Evolutionary conservation across 2,888 invertebrate genomes (phyloP), one percentile per base, ranked within the genome.

Genomic region (Eutolmus rufibarbis): DNA sequence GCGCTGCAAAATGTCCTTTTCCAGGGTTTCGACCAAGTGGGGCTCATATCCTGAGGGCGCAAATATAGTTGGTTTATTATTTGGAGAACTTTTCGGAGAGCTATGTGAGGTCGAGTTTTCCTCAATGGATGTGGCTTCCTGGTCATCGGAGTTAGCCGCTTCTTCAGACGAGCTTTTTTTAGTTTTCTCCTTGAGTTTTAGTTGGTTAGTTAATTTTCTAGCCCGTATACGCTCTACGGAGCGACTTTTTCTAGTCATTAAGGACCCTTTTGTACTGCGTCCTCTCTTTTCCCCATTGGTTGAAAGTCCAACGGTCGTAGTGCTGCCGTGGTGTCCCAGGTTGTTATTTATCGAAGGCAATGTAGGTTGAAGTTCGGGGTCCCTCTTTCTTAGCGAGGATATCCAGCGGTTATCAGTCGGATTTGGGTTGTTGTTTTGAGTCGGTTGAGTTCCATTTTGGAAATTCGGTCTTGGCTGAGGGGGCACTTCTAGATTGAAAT

Each of bases 1-100:
- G 90, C 95, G 95, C 92, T 96, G 96, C 74, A 97, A 93, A 88
- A 97, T 97, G 91, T 97, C 97, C 90, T 96, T 94, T 92, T 97
- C 97, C 74, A 97, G 92, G 19, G 96, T 96, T 89, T 97, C 97
- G 0, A 97, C 96, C 82, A 98, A 93, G 91, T 97, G 95, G 4
- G 94, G 91, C 90, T 96, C 97, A 91, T 95, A 96, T 5, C 97
- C 97, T 5, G 94, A 93, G 0, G 95, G 94, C 89, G 95, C 95
- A 90, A 96, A 96, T 5, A 94, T 93, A 89, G 92, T 92, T 8
- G 89, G 77, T 87, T 90, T 90, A 76, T 90, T 91, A 89, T 91
- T 92, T 56, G 92, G 92, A 23, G 92, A 92, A 87, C 91, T 91
- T 88, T 92, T 91, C 12, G 93, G 93, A 31, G 93, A 92, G 88